A percentile compares a stretch with the other conserved stretches of the same genome.
Conservation (phyloP, 23 tunicate species). For the Trididemnum miniatum region DNA sequence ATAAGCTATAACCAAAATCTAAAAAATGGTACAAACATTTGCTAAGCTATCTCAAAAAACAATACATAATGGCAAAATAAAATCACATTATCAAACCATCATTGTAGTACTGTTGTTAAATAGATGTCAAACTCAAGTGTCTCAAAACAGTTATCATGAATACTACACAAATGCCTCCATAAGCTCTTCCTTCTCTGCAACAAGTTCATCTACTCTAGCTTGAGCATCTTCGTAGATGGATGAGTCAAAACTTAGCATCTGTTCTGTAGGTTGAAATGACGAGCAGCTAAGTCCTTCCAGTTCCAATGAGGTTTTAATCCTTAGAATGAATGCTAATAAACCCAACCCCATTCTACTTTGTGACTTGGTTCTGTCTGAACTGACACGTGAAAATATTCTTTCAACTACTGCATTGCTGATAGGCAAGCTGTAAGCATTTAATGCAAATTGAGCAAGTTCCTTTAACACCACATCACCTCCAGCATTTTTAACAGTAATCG, state of each 20-base stretch:
- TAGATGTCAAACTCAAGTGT: too few relatives aligned
- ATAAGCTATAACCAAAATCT: too few relatives aligned
- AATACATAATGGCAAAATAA: too few relatives aligned
- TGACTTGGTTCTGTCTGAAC: not conserved
- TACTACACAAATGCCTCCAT: too few relatives aligned
- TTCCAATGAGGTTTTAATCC: not conserved
- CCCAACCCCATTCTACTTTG: not conserved
- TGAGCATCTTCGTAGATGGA: too few relatives aligned
- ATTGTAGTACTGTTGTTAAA: too few relatives aligned
- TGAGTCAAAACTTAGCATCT: not conserved
- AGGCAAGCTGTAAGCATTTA: not conserved
- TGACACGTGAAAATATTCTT: not conserved
- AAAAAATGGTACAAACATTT: too few relatives aligned
- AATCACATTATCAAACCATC: too few relatives aligned
- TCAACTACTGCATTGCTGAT: not conserved
- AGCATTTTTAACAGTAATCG: not conserved
- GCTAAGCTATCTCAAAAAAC: too few relatives aligned
- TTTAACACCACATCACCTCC: not conserved
- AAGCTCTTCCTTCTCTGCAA: too few relatives aligned
- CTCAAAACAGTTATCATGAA: too few relatives aligned
- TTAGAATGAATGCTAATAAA: not conserved
- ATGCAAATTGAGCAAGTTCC: not conserved
- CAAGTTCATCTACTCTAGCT: too few relatives aligned
- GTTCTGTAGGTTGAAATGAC: not conserved
- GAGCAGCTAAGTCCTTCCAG: not conserved